phyloP scores from a whole-genome alignment of 92 coral and sea anemone species.

The Zoanthus solanderi region DNA sequence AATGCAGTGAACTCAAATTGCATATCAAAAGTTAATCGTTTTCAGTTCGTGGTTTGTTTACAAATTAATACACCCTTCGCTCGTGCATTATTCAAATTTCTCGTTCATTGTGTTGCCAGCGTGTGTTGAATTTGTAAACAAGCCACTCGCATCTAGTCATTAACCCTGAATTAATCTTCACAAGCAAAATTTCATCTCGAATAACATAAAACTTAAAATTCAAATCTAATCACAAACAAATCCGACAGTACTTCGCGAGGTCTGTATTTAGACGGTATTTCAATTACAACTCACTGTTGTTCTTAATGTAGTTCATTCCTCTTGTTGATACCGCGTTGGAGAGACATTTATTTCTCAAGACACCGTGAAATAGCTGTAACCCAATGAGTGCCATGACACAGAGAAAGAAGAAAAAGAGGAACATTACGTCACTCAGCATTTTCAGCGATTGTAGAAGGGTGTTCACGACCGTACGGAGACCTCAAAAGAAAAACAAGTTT shows the following conservation, averaged over 20 bases:
- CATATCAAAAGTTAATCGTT: no score
- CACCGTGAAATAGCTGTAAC: constrained; percentile 87
- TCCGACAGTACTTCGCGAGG: background rate
- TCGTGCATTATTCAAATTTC: no score
- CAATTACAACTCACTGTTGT: constrained; percentile 6
- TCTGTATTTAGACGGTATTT: no score
- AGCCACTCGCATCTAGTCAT: no score
- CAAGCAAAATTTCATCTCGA: no score
- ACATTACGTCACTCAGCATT: constrained; percentile 86
- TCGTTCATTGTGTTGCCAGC: no score
- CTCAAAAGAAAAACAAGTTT: constrained; percentile 36
- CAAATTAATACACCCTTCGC: no score
- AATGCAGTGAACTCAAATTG: no score
- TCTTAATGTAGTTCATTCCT: background rate
- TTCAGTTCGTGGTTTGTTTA: no score
- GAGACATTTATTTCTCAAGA: constrained; percentile 84
- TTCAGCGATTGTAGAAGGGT: constrained; percentile 89
- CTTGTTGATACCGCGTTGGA: background rate
- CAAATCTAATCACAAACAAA: background rate
- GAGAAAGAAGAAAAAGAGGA: constrained; percentile 87
- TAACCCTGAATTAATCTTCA: no score
- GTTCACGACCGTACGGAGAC: constrained; percentile 93
- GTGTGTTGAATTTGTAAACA: no score
- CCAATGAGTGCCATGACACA: constrained; percentile 97
- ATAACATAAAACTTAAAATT: no score